A percentile compares a stretch with the other conserved stretches of the same genome.
These are phyloP conservation scores for Phalangium opilio DNA, from an alignment of 2,888 invertebrate species.

Conservation along the genomic window DNA sequence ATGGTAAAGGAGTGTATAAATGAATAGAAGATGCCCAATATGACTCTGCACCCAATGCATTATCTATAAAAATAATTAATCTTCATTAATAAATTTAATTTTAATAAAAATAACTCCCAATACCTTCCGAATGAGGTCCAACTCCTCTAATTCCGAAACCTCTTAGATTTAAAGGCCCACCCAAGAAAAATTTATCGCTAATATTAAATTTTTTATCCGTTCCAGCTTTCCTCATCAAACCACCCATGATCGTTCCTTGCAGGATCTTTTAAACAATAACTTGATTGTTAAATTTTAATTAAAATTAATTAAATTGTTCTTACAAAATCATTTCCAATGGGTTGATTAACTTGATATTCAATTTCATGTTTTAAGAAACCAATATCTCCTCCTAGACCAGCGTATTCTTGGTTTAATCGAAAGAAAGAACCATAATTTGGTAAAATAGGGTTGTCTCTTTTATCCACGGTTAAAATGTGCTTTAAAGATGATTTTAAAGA, in stretches of 20 bases:
- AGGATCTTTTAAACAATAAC: slow-evolving; percentile 41
- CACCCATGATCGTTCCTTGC: slow-evolving; percentile 51
- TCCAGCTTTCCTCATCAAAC: slow-evolving; percentile 44
- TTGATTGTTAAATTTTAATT: not conserved
- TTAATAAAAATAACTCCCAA: not conserved
- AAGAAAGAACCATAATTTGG: slow-evolving; percentile 56
- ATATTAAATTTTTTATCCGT: slow-evolving; percentile 44
- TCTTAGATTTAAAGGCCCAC: slow-evolving; percentile 72
- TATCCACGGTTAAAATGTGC: slow-evolving; percentile 61
- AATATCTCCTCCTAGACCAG: slow-evolving; percentile 82
- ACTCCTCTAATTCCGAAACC: slow-evolving; percentile 78
- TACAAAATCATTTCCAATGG: slow-evolving; percentile 42
- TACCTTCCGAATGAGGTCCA: slow-evolving; percentile 49
- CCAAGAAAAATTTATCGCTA: slow-evolving; percentile 64
- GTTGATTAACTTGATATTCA: slow-evolving; percentile 51
- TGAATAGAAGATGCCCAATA: slow-evolving; percentile 80
- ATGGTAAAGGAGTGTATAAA: slow-evolving; percentile 77
- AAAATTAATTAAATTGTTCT: slow-evolving; percentile 1
- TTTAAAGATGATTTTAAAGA: slow-evolving; percentile 66
- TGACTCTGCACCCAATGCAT: slow-evolving; percentile 40
- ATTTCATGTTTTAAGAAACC: slow-evolving; percentile 70
- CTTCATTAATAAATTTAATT: slow-evolving; percentile 6
- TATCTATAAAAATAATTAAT: slow-evolving; percentile 22
- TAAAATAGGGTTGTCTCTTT: slow-evolving; percentile 62
- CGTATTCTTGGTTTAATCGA: slow-evolving; percentile 50